phyloP scores from a whole-genome alignment of 1,140 invertebrate genomes.

The Apis florea region DNA sequence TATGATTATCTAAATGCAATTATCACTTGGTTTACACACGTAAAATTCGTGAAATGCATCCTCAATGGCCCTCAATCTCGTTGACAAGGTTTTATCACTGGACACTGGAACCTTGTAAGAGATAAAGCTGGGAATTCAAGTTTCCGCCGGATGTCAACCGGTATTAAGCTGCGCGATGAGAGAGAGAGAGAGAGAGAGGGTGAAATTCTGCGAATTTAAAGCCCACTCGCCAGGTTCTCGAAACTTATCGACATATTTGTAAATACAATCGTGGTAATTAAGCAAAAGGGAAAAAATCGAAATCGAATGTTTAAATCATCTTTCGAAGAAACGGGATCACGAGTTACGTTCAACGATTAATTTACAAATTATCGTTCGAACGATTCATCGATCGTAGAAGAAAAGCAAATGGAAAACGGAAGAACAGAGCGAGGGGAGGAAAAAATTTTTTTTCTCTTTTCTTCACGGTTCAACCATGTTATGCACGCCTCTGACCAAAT shows the following conservation, averaged over 20 bases:
- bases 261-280: background rate
- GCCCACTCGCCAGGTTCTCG: background rate
- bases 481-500: constrained; percentile 20
- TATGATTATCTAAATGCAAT: background rate
- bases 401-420: no score
- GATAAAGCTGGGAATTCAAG: constrained; percentile 11
- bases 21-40: background rate
- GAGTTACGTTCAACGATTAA: no score
- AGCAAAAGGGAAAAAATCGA: background rate
- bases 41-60: background rate
- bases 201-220: constrained; percentile 12
- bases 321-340: no score
- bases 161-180: constrained; percentile 2
- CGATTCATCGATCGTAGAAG: background rate
- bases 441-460: background rate
- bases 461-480: no score
- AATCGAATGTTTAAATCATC: background rate
- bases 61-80: background rate
- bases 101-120: background rate
- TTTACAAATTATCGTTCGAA: background rate
- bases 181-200: background rate
- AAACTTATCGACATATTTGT: background rate
- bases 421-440: no score
- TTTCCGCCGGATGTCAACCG: constrained; percentile 45
- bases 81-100: background rate